Conservation (phyloP, 1,140 invertebrate species). For the Gonatopus flavifemur region DNA sequence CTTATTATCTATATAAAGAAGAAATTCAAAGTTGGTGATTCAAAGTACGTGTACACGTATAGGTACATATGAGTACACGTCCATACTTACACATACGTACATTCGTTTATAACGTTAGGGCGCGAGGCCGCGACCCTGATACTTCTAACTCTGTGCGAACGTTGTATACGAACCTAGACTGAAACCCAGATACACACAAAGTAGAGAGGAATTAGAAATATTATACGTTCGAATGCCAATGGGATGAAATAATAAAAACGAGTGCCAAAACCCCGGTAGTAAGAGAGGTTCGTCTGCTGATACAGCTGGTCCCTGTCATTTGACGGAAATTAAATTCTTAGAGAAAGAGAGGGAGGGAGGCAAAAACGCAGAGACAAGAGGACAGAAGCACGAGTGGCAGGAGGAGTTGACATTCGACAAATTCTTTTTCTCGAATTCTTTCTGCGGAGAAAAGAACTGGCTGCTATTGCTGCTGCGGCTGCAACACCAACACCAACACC, state of each 20-base stretch:
- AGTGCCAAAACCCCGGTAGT: not conserved
- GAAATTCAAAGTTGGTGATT: too few relatives aligned
- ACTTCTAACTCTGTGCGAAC: constrained; percentile 19
- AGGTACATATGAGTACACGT: too few relatives aligned
- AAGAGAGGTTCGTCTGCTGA: not conserved
- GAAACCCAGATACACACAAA: constrained; percentile 2
- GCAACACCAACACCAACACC: not conserved
- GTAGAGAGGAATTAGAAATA: constrained; percentile 9
- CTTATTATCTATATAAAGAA: too few relatives aligned
- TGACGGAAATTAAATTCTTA: not conserved
- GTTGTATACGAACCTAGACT: not conserved
- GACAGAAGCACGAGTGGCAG: not conserved
- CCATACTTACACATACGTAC: too few relatives aligned
- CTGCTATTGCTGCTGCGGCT: not conserved
- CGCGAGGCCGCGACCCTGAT: constrained; percentile 42
- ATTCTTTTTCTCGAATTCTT: too few relatives aligned
- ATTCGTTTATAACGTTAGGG: constrained; percentile 27
- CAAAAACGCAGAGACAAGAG: not conserved
- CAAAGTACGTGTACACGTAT: too few relatives aligned
- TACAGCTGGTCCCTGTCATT: not conserved
- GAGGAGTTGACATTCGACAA: constrained; percentile 8
- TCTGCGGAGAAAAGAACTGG: too few relatives aligned
- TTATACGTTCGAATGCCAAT: constrained; percentile 1
- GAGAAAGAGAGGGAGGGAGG: not conserved
- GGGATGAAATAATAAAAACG: not conserved